A percentile compares a stretch with the other conserved stretches of the same genome.
Evolutionary conservation across 1,140 invertebrate species (phyloP).

Genomic region (Palaemon carinicauda): DNA sequence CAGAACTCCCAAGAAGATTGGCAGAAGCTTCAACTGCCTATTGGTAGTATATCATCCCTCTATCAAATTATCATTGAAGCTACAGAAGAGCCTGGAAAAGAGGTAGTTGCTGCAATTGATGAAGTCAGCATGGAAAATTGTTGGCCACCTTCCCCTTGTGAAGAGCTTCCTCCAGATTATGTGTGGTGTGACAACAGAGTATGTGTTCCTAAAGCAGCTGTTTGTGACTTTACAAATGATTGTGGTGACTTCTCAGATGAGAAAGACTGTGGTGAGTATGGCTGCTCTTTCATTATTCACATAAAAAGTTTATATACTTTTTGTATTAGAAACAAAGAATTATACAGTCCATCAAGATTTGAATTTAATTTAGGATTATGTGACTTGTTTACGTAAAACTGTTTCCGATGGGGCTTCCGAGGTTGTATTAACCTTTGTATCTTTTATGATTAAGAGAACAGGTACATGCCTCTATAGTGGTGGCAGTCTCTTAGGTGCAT

Average conservation of each 20-base stretch:
- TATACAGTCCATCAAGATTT: too few species aligned
- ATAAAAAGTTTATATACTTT: too few species aligned
- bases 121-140: conserved; percentile 21
- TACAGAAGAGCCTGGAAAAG: background rate
- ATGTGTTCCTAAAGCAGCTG: conserved; percentile 28
- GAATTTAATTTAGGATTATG: too few species aligned
- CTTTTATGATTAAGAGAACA: too few species aligned
- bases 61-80: conserved; percentile 37
- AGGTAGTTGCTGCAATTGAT: conserved; percentile 20
- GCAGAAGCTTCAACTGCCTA: conserved; percentile 26
- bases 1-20: conserved; percentile 19
- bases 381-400: too few species aligned
- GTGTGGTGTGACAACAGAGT: conserved; percentile 30
- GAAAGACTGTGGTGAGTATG: conserved; percentile 33
- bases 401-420: too few species aligned
- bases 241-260: conserved; percentile 53
- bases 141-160: background rate
- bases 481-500: too few species aligned
- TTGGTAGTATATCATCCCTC: conserved; percentile 20
- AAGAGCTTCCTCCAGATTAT: conserved; percentile 3
- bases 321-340: too few species aligned
- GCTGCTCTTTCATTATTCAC: too few species aligned
- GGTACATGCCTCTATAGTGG: too few species aligned
- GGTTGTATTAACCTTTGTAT: too few species aligned
- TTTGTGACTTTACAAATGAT: conserved; percentile 52